Percentiles rank a stretch among this genome's conserved stretches.
These are phyloP conservation scores for Troides oblongomaculatus DNA, from an alignment of 2,888 invertebrate species.

Conservation along the genomic window DNA sequence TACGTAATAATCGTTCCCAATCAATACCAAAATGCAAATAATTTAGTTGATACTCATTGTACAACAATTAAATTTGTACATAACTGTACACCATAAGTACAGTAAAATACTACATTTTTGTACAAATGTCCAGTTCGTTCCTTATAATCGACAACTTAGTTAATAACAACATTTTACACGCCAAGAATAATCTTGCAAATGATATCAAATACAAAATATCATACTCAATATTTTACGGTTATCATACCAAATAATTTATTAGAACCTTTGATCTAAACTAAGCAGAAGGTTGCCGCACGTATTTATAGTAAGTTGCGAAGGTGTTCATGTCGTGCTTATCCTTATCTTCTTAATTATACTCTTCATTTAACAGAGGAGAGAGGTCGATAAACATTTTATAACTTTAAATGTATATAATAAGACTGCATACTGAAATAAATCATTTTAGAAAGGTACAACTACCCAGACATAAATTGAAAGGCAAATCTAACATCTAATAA, in stretches of 20 bases:
- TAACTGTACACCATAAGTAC: no score
- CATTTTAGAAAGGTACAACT: slow-evolving; percentile 24
- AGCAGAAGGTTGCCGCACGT: slow-evolving; percentile 14
- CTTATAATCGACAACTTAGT: no score
- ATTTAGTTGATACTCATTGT: no score
- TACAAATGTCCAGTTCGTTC: no score
- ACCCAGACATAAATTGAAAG: neutral
- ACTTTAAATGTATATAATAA: slow-evolving; percentile 7
- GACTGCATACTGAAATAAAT: slow-evolving; percentile 6
- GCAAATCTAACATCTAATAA: slow-evolving; percentile 4
- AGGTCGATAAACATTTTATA: slow-evolving; percentile 28
- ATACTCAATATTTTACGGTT: neutral
- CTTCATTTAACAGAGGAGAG: slow-evolving; percentile 26
- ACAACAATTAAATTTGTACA: no score
- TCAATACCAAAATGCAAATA: no score
- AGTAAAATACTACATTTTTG: no score
- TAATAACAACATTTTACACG: neutral
- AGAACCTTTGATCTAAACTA: slow-evolving; percentile 21
- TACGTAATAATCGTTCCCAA: no score
- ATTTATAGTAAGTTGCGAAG: slow-evolving; percentile 17
- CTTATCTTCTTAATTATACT: slow-evolving; percentile 28
- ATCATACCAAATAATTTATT: slow-evolving; percentile 27
- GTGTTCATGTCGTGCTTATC: slow-evolving; percentile 27
- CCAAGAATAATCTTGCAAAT: slow-evolving; percentile 23
- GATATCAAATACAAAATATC: slow-evolving; percentile 6